Evolutionary conservation across 2,113 vertebrate genomes (phyloP), one percentile per base, ranked within the genome.

Genomic region (Rhinolophus sinicus): DNA sequence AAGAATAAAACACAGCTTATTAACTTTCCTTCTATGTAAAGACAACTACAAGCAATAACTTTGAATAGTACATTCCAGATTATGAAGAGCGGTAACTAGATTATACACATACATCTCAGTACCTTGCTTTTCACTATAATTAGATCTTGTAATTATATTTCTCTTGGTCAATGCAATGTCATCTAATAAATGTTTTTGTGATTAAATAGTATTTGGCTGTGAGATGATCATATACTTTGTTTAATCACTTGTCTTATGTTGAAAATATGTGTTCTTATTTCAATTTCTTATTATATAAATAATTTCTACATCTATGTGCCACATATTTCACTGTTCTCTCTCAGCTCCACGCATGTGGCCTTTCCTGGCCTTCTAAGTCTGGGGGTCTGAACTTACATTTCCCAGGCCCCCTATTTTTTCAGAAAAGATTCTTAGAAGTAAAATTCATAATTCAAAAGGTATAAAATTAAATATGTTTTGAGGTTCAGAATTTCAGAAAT

Each of bases 131-230:
- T 28, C 33, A 69, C n/a, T 26, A 5, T 78, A 91, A 80, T 83
- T 80, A 47, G 50, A 70, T 73, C 65, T 93, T 38, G 3, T 38
- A 72, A 77, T 56, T 88, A 16, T 81, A 82, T 93, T 89, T 95
- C 6, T 26, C 24, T 35, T 69, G 72, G 38, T 67, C 33, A 78
- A 40, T 64, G 26, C 8, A 81, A 35, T 84, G 78, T 85, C 33
- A 67, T 91, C 18, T 65, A 52, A 72, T 44, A 65, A 60, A 44
- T 47, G 30, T 58, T 47, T 77, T 62, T 84, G 16, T 83, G 47
- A 19, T 76, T 88, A 88, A 76, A n/a, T 72, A 52, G 28, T 44
- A 44, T 40, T 44, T 82, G 54, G 18, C 38, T 93, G 9, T 69
- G n/a, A 7, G 40, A 8, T 69, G 58, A 80, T 78, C 19, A 77